Base-by-base conservation (phyloP, 2,797 vertebrate genomes). In the Rousettus madagascariensis region DNA sequence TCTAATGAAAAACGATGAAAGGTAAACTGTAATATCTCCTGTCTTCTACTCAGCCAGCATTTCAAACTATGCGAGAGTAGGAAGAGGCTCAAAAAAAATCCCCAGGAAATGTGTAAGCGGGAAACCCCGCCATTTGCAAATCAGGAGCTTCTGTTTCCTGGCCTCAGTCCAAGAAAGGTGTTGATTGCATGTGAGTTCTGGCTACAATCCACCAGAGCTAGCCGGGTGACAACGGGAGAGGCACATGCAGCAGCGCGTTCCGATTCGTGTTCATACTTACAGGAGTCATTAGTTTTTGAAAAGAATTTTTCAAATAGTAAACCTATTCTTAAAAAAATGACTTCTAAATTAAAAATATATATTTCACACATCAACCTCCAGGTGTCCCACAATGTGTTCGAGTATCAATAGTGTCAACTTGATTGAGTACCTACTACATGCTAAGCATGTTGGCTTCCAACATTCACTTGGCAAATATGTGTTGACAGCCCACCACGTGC, bases 31-130 rank as follows among this genome's bases (percentile, higher is more conserved):
- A 24, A 7, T 57, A 13, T 28, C 19, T 88, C 51, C 24, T 61
- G 2, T 80, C 72, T 89, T 36, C 8, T 22, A 33, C 6, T 82
- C 33, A 80, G 13, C 20, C 49, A 57, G 28, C 9, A 53, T 49
- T 38, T 90, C 61, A 53, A 86, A 74, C 49, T 79, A 38, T 5
- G 4, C 68, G 43, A 85, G n/a, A 92, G 46, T 38, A 77, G 51
- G 22, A 55, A 88, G 12, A 61, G 2, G 1, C 46, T 65, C 41
- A 26, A 17, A n/a, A 17, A n/a, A 19, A 78, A 59, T 4, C 9
- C 19, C 7, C 26, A 49, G 26, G 46, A 84, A 93, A 38, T 36
- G 7, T 24, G 3, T 5, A 19, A 28, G 41, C 22, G 24, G 28
- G 17, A 86, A 77, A 71, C 63, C 4, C 2, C 41, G 22, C 2